These are phyloP conservation scores for Lagodon rhomboides DNA, from an alignment of 2,797 vertebrate genomes.

Conservation along the genomic window DNA sequence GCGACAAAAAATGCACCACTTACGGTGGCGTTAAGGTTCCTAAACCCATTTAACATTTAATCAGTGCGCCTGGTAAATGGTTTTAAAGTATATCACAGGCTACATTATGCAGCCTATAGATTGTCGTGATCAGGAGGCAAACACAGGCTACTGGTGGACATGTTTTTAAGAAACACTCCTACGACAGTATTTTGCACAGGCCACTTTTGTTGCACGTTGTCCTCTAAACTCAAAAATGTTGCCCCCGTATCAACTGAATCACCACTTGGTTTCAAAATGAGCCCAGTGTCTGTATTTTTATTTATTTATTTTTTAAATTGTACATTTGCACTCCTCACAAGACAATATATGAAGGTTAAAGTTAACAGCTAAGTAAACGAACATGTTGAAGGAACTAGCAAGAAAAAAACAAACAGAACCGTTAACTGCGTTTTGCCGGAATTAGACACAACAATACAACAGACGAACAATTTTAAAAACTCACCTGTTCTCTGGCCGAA, in stretches of 20 bases:
- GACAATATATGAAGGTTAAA: conserved; percentile 26
- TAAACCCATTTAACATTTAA: conserved; percentile 15
- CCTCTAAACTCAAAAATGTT: conserved; percentile 39
- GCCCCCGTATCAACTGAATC: conserved; percentile 1
- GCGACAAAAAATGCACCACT: conserved; percentile 56
- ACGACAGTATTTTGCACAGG: conserved; percentile 26
- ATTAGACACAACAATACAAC: conserved; percentile 16
- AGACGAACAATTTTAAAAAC: conserved; percentile 46
- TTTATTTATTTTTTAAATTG: neutral
- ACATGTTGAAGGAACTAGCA: neutral
- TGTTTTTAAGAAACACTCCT: conserved; percentile 16
- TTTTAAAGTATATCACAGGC: conserved; percentile 8
- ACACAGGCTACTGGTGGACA: conserved; percentile 6
- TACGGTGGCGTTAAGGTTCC: conserved; percentile 11
- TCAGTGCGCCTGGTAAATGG: neutral
- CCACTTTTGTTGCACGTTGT: conserved; percentile 24
- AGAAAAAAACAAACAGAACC: neutral
- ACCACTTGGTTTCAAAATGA: conserved; percentile 27
- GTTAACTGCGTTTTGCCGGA: conserved; percentile 20
- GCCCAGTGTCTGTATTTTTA: neutral
- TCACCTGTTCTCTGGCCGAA: conserved; percentile 68
- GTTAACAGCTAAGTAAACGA: conserved; percentile 35
- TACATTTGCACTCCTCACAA: neutral
- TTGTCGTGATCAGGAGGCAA: conserved; percentile 41
- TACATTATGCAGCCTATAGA: conserved; percentile 7